Percentiles rank a stretch among this genome's conserved stretches.
These are phyloP conservation scores for Xenopus laevis DNA, from an alignment of 2,113 vertebrate genomes.

Conservation along the genomic window DNA sequence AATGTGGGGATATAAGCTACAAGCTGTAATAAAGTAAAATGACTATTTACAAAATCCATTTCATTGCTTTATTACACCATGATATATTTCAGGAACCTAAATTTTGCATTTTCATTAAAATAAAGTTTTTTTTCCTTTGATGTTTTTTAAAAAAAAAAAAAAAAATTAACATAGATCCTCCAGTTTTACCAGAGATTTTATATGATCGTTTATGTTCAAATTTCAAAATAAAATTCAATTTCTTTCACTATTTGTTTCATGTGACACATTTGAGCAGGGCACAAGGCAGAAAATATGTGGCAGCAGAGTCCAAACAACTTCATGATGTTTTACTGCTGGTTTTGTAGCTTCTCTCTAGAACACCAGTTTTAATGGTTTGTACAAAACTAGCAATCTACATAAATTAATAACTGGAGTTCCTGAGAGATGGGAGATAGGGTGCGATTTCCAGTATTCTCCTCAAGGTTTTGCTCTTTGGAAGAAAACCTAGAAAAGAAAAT, in stretches of 20 bases:
- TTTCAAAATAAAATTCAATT: slow-evolving; percentile 63
- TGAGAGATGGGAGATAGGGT: slow-evolving; percentile 52
- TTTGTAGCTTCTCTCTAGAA: slow-evolving; percentile 59
- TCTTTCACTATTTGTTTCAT: slow-evolving; percentile 51
- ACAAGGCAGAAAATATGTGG: slow-evolving; percentile 43
- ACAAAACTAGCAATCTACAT: slow-evolving; percentile 58
- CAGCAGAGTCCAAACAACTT: slow-evolving; percentile 54
- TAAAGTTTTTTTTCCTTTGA: background rate
- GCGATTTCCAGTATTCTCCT: slow-evolving; percentile 63
- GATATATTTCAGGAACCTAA: slow-evolving; percentile 56
- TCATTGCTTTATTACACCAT: slow-evolving; percentile 62
- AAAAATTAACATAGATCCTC: slow-evolving; percentile 62
- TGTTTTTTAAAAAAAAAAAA: slow-evolving; percentile 41
- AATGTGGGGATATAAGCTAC: slow-evolving; percentile 20
- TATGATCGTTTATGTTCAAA: slow-evolving; percentile 55
- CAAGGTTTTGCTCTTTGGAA: slow-evolving; percentile 92
- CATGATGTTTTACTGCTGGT: slow-evolving; percentile 48
- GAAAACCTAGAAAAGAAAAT: slow-evolving; percentile 73
- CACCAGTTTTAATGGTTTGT: slow-evolving; percentile 60
- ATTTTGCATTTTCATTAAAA: slow-evolving; percentile 28
- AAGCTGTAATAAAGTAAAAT: slow-evolving; percentile 58
- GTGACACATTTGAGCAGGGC: slow-evolving; percentile 54
- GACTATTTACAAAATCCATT: slow-evolving; percentile 67
- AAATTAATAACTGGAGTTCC: slow-evolving; percentile 64
- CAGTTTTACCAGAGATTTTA: slow-evolving; percentile 56